Conservation (phyloP, 2,113 vertebrate genomes). For the Maylandia zebra region DNA sequence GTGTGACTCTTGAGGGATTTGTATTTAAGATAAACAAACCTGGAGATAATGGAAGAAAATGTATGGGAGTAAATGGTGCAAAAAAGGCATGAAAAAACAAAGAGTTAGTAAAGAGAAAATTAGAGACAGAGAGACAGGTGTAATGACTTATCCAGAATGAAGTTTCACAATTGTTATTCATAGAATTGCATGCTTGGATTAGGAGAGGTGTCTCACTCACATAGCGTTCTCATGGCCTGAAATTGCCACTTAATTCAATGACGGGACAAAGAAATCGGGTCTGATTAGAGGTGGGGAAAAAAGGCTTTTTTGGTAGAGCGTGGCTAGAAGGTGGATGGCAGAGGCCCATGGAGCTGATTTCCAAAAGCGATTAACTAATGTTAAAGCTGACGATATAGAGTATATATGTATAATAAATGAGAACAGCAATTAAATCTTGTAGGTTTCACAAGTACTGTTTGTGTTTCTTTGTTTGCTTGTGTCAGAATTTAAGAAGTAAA, state of each 20-base stretch:
- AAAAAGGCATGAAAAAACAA: neutral
- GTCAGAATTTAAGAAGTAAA: neutral
- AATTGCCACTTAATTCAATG: slow-evolving; percentile 58
- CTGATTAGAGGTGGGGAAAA: slow-evolving; percentile 5
- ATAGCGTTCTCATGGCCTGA: slow-evolving; percentile 21
- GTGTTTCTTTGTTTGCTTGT: neutral
- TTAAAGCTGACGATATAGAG: neutral
- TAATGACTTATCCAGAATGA: slow-evolving; percentile 20
- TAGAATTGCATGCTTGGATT: slow-evolving; percentile 46
- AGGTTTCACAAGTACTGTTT: neutral
- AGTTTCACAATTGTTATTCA: slow-evolving; percentile 58
- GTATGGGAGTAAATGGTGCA: neutral
- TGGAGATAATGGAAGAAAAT: neutral
- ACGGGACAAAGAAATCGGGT: slow-evolving; percentile 16
- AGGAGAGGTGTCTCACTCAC: slow-evolving; percentile 15
- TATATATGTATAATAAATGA: neutral
- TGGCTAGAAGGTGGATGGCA: neutral
- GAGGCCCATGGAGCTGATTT: neutral
- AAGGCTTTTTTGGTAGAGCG: neutral
- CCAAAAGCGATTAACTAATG: neutral
- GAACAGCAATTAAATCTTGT: neutral
- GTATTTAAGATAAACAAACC: neutral
- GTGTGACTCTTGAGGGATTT: neutral
- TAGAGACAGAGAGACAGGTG: slow-evolving; percentile 15
- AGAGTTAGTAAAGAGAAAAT: neutral